Percentiles rank a stretch among this genome's conserved stretches.
Conservation (phyloP, 37 sponge, comb jelly and placozoan species). For the Amphimedon queenslandica region DNA sequence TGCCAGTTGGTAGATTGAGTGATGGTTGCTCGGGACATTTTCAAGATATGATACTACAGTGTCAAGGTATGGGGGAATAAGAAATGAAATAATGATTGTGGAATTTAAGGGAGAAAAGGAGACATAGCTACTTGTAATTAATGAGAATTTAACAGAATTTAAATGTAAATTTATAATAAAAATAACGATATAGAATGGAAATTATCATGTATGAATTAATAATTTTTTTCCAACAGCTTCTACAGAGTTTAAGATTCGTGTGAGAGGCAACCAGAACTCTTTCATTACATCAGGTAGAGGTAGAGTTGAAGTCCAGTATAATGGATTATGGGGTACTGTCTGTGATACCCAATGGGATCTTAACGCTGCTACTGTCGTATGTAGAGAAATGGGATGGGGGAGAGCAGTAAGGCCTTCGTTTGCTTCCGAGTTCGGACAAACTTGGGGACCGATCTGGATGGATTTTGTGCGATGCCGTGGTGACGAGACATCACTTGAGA, state of each 20-base stretch:
- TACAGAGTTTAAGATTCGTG: slow-evolving; percentile 10
- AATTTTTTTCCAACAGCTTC: neutral
- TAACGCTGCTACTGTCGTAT: slow-evolving; percentile 24
- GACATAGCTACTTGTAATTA: too few species aligned
- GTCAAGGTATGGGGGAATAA: neutral
- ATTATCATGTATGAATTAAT: too few species aligned
- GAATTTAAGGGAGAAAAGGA: too few species aligned
- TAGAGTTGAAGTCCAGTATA: slow-evolving; percentile 17
- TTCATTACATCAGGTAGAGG: too few species aligned
- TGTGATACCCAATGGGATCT: slow-evolving; percentile 27
- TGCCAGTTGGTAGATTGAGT: neutral
- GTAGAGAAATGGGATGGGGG: slow-evolving; percentile 24
- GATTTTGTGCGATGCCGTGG: slow-evolving; percentile 22
- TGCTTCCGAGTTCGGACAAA: slow-evolving; percentile 18
- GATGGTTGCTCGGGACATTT: neutral
- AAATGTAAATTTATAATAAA: too few species aligned
- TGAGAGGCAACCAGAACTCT: too few species aligned
- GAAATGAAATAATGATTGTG: too few species aligned
- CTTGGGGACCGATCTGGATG: slow-evolving; percentile 16
- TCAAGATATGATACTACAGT: slow-evolving; percentile 3
- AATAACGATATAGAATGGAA: too few species aligned
- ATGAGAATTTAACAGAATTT: too few species aligned
- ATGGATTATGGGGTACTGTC: slow-evolving; percentile 22
- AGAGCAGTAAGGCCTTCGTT: slow-evolving; percentile 4
- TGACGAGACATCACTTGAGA: slow-evolving; percentile 7